Evolutionary conservation across 2,888 invertebrate genomes (phyloP).

Genomic region (Busseola fusca): DNA sequence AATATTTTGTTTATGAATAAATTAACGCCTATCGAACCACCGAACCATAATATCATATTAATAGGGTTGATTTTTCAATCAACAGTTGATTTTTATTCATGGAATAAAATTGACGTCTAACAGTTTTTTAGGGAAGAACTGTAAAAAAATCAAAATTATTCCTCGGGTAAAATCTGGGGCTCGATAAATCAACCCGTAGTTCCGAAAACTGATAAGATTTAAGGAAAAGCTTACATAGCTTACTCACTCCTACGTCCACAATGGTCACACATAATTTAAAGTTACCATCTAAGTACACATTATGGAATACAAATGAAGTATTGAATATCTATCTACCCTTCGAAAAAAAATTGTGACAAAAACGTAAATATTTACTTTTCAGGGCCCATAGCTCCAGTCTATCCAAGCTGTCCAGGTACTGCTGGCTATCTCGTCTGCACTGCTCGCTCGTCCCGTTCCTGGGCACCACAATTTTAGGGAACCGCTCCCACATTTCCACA

Average conservation of each 20-base stretch:
- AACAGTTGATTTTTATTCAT: too few relatives aligned
- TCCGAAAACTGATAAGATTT: too few relatives aligned
- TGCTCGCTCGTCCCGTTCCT: conserved; percentile 82
- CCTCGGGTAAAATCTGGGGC: too few relatives aligned
- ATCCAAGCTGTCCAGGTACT: conserved; percentile 79
- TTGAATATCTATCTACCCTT: conserved; percentile 1
- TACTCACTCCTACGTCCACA: too few relatives aligned
- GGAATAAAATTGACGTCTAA: too few relatives aligned
- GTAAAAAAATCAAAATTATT: too few relatives aligned
- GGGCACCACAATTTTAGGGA: conserved; percentile 85
- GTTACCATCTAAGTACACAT: too few relatives aligned
- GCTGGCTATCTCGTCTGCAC: conserved; percentile 82
- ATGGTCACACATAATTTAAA: background rate
- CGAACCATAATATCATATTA: too few relatives aligned
- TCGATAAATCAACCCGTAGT: too few relatives aligned
- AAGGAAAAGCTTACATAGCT: background rate
- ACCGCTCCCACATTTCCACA: conserved; percentile 79
- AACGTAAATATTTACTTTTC: conserved; percentile 83
- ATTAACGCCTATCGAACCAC: background rate
- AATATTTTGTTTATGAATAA: background rate
- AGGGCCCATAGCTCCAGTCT: conserved; percentile 87
- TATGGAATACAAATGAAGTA: too few relatives aligned
- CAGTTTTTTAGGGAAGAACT: too few relatives aligned
- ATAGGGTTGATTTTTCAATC: too few relatives aligned
- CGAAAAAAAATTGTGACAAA: background rate